Base-by-base conservation (phyloP, 1,140 invertebrate genomes). In the Galleria mellonella region DNA sequence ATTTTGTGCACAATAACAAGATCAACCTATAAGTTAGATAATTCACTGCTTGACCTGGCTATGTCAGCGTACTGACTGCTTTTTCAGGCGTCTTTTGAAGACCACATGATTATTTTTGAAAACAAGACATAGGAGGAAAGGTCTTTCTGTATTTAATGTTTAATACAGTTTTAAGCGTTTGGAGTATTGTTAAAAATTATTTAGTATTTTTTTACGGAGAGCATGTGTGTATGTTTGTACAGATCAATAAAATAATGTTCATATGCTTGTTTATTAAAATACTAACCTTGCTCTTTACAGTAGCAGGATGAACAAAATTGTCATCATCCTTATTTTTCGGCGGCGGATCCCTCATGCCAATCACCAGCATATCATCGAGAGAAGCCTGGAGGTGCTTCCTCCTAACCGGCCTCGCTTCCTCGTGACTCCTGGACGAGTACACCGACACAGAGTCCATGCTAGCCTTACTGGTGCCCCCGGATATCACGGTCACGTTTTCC, bases 361-460 rank as follows among this genome's bases (percentile, higher is more conserved):
- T 43, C 44, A 86, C 79, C 30, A 86, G 65, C 67, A 86, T 87
- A 41, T 87, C 86, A 38, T 86, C 86, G 4, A 87, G 45, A 0
- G 86, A 87, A 0, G 84, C 77, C 49, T 85, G 86, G 29, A 83
- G 45, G 28, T 79, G 72, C 43, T 61, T 70, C 12, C 74, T 48
- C 1, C 71, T 50, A 12, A 72, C 49, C 0, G 73, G 73, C 0
- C 72, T 44, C 4, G 77, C 70, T 43, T 83, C 81, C 33, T 89
- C 88, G 33, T 85, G 76, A 64, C 86, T 89, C 51, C 88, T 85
- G 0, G 86, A 83, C 35, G 88, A 89, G 43, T 88, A 87, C 33
- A 88, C 58, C 0, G 88, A 89, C 29, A 89, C 72, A 2, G 87
- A 84, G 42, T 89, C 88, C 28, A 78, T 72, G 39, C 88, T 88